Evolutionary conservation across 2,888 invertebrate species (phyloP), one percentile per base, ranked within the genome.

Genomic region (Drosophila multiciliata): DNA sequence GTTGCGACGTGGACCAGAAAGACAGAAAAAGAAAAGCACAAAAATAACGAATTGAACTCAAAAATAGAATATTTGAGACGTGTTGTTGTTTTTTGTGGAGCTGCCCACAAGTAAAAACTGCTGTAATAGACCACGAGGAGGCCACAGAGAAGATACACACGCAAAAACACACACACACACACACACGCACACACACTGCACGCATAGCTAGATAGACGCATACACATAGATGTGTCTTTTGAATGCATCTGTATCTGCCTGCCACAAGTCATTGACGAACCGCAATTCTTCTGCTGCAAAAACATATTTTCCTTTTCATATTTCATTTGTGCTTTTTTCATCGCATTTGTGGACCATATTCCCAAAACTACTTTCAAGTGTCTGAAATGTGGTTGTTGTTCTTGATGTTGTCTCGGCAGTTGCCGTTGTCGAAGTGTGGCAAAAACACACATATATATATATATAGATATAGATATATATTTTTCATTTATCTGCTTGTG

Each of bases 1-100:
- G 61, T 55, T 50, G 75, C 59, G 52, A 48, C 58, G 63, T 45
- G 59, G 62, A 66, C 69, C 75, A 72, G 64, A 73, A 33, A 35
- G 55, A 23, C 26, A 42, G 20, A 42, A 55, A 48, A 49, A 15
- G 17, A 17, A n/a, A 57, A 70, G 50, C n/a, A 75, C 45, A 55
- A 45, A 61, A 57, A 48, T 60, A 35, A 72, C 73, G 55, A 81
- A 83, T 64, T 70, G 76, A 76, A 78, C 87, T 85, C 89, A 87
- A 82, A 85, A 85, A 85, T 89, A 87, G 89, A 85, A 87, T 87
- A 78, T 85, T 89, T 74, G 85, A 84, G 82, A 84, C 89, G 82
- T 81, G 83, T 65, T 79, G 57, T 45, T 23, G 45, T 23, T 63
- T 49, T 35, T 69, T 61, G 82, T 79, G 84, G 82, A 75, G 60